phyloP scores from a whole-genome alignment of 1,140 invertebrate species.

The Leguminivora glycinivorella region DNA sequence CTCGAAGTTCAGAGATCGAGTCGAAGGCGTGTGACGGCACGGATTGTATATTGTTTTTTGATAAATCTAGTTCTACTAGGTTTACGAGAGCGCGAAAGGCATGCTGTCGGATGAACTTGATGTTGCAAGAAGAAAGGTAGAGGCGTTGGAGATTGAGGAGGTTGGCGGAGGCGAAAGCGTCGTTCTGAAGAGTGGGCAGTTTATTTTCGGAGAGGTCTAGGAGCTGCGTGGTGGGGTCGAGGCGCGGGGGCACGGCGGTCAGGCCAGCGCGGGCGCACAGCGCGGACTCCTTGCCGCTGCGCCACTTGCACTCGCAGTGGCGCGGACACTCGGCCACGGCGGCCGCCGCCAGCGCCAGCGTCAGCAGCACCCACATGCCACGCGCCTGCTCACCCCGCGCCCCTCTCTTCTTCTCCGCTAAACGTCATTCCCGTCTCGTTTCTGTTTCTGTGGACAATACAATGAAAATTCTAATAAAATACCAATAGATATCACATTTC shows the following conservation, averaged over 20 bases:
- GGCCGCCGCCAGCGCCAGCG: slow-evolving; percentile 64
- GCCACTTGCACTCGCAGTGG: slow-evolving; percentile 92
- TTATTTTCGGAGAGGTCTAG: slow-evolving; percentile 87
- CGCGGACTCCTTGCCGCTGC: slow-evolving; percentile 90
- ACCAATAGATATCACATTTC: no score
- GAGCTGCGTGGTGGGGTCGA: slow-evolving; percentile 88
- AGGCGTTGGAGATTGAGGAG: slow-evolving; percentile 89
- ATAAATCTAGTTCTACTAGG: slow-evolving; percentile 88
- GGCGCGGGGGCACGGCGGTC: slow-evolving; percentile 82
- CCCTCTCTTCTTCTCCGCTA: slow-evolving; percentile 59
- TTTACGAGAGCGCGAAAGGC: slow-evolving; percentile 86
- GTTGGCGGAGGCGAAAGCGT: slow-evolving; percentile 85
- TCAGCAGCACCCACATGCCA: slow-evolving; percentile 71
- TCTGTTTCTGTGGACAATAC: slow-evolving; percentile 52
- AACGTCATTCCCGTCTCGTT: slow-evolving; percentile 61
- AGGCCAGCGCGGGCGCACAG: slow-evolving; percentile 87
- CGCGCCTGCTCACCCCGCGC: slow-evolving; percentile 63
- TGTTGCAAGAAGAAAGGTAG: slow-evolving; percentile 83
- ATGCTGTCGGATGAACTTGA: slow-evolving; percentile 82
- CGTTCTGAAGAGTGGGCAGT: slow-evolving; percentile 82
- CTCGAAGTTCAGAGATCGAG: slow-evolving; percentile 86
- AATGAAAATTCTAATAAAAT: slow-evolving; percentile 13
- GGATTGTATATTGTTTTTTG: slow-evolving; percentile 83
- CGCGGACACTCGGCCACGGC: slow-evolving; percentile 82
- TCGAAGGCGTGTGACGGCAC: slow-evolving; percentile 86